Evolutionary conservation across 2,113 vertebrate species (phyloP).

Genomic region (Phaethon lepturus): DNA sequence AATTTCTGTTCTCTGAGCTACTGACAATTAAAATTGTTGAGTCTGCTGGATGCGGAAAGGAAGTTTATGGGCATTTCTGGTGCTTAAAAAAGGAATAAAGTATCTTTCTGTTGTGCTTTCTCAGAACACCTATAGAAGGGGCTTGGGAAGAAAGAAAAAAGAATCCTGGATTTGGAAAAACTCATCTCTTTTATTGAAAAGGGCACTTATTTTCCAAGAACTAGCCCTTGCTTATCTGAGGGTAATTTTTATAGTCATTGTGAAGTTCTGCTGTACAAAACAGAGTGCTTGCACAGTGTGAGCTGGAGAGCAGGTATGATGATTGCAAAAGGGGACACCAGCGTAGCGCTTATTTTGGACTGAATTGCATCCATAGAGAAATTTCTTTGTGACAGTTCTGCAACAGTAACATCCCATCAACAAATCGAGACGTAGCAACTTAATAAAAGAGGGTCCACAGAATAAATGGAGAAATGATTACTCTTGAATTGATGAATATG

Average conservation of each 20-base stretch:
- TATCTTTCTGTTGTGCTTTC: not conserved
- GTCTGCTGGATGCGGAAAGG: not conserved
- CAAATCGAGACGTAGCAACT: not conserved
- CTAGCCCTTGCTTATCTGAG: not conserved
- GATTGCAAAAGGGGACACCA: not conserved
- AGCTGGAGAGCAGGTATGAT: not conserved
- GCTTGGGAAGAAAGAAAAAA: not conserved
- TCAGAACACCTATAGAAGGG: not conserved
- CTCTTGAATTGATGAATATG: not conserved
- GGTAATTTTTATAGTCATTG: not conserved
- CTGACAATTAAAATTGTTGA: slow-evolving; percentile 16
- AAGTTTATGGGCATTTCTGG: not conserved
- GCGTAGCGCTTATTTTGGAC: not conserved
- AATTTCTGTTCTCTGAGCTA: not conserved
- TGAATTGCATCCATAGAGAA: not conserved
- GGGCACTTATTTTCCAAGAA: not conserved
- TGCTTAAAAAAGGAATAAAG: not conserved
- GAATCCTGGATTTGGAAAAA: not conserved
- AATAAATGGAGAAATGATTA: not conserved
- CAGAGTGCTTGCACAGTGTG: not conserved
- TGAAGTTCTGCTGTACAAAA: not conserved
- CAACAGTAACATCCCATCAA: not conserved
- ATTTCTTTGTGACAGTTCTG: not conserved
- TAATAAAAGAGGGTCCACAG: not conserved
- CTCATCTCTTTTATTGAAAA: not conserved